Evolutionary conservation across 1,140 invertebrate genomes (phyloP), one percentile per base, ranked within the genome.

Genomic region (Venturia canescens): DNA sequence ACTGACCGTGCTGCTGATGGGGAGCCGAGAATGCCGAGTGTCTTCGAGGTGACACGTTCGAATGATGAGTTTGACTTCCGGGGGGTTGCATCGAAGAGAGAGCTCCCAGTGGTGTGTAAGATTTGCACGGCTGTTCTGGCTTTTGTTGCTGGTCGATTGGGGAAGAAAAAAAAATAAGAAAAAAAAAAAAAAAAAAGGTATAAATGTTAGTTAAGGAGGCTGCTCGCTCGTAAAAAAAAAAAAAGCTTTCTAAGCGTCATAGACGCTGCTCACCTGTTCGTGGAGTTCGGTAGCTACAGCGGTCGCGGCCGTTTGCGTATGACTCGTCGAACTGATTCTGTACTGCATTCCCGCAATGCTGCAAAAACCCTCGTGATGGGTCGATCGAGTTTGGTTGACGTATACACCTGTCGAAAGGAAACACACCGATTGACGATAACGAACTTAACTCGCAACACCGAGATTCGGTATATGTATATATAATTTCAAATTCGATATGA

Each of bases 1-100:
- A 89, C 88, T 91, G 79, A 92, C 91, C 91, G 82, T 92, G 91
- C 80, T 92, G 91, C 80, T 92, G 91, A 90, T 92, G 91, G 69
- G 91, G 91, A 29, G 91, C 89, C 67, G 90, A 91, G 82, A 92
- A 92, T 66, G 91, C 91, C 13, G 91, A 92, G 84, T 92, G 91
- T 86, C 91, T 88, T 78, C 91, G 82, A 18, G 91, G 91, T 67
- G 91, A 92, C 86, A 91, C 90, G 84, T 93, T 92, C 9, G 92
- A 86, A 83, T 93, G 93, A 79, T 93, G 93, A 80, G 88, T 82
- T 76, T 92, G 91, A 74, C 88, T 88, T 78, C 95, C 95, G 1
- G 96, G 96, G 31, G 96, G 96, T 91, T 96, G 94, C 96, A 97
- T 97, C 83, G 95, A 96, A 50, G 96, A 97, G 79, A 97, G 91